These are phyloP conservation scores for Sturmia bella DNA, from an alignment of 2,888 invertebrate genomes.

Conservation along the genomic window DNA sequence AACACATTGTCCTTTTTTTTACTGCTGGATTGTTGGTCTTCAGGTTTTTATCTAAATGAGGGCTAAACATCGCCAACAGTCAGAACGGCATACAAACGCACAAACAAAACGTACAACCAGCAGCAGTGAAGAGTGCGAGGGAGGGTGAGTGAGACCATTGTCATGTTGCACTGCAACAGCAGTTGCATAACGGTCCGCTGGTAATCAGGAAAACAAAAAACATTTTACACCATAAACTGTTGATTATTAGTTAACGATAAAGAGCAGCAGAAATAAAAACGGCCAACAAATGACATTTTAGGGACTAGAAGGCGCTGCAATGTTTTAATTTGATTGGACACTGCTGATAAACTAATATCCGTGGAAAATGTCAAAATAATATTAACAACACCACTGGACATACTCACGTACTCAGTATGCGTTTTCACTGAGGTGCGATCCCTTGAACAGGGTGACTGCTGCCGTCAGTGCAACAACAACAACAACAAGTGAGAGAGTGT, in stretches of 20 bases:
- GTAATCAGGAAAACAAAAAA: conserved; percentile 14
- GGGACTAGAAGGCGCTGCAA: conserved; percentile 70
- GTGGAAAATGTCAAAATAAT: conserved; percentile 80
- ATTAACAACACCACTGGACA: conserved; percentile 70
- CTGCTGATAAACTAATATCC: conserved; percentile 80
- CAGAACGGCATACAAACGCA: neutral
- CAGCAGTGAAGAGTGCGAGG: conserved; percentile 28
- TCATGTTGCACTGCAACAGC: conserved; percentile 47
- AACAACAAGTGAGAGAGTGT: neutral
- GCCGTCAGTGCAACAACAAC: neutral
- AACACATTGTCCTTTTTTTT: conserved; percentile 68
- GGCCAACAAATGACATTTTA: conserved; percentile 23
- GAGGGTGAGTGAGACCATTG: conserved; percentile 59
- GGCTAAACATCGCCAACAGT: conserved; percentile 61
- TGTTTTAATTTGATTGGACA: conserved; percentile 80
- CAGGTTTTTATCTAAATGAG: conserved; percentile 70
- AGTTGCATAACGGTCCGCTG: conserved; percentile 66
- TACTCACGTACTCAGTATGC: conserved; percentile 60
- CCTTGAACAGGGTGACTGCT: conserved; percentile 2
- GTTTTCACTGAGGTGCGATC: conserved; percentile 48
- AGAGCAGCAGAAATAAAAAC: conserved; percentile 18
- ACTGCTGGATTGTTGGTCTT: neutral
- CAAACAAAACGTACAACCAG: conserved; percentile 15
- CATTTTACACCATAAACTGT: conserved; percentile 54
- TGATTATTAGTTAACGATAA: conserved; percentile 57